These are phyloP conservation scores for Theristicus caerulescens DNA, from an alignment of 2,113 vertebrate species.

Conservation along the genomic window DNA sequence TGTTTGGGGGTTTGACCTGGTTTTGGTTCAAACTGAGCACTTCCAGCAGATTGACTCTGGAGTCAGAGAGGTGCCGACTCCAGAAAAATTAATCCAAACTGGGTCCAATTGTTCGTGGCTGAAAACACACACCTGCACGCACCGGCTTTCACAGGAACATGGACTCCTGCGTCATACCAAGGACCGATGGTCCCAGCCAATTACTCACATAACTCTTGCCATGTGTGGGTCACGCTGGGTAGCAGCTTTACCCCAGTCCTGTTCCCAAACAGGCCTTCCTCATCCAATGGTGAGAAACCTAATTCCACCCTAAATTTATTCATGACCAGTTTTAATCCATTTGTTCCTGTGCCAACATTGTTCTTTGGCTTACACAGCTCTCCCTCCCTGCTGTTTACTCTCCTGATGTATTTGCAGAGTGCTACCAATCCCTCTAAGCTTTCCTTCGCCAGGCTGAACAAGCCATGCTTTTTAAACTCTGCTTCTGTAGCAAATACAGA, in stretches of 20 bases:
- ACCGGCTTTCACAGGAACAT: not conserved
- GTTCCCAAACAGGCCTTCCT: not conserved
- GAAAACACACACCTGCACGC: not conserved
- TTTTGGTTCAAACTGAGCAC: not conserved
- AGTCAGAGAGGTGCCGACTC: fast-evolving
- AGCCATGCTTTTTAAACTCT: not conserved
- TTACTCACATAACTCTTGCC: not conserved
- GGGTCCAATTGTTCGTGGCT: not conserved
- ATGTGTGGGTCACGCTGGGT: not conserved
- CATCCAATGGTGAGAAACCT: not conserved
- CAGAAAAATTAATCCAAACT: not conserved
- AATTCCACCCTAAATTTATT: slow-evolving; percentile 7
- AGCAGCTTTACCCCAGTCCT: not conserved
- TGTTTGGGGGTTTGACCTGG: not conserved
- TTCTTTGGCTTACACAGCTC: not conserved
- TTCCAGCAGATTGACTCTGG: not conserved
- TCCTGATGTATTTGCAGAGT: not conserved
- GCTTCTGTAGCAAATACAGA: not conserved
- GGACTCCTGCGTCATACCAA: not conserved
- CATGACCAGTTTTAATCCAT: slow-evolving; percentile 24
- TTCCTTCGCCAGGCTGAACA: not conserved
- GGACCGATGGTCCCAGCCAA: not conserved
- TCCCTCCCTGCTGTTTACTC: not conserved
- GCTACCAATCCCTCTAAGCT: slow-evolving; percentile 8
- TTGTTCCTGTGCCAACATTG: slow-evolving; percentile 10